Evolutionary conservation across 2,888 invertebrate species (phyloP).

Genomic region (Thymelicus acteon): DNA sequence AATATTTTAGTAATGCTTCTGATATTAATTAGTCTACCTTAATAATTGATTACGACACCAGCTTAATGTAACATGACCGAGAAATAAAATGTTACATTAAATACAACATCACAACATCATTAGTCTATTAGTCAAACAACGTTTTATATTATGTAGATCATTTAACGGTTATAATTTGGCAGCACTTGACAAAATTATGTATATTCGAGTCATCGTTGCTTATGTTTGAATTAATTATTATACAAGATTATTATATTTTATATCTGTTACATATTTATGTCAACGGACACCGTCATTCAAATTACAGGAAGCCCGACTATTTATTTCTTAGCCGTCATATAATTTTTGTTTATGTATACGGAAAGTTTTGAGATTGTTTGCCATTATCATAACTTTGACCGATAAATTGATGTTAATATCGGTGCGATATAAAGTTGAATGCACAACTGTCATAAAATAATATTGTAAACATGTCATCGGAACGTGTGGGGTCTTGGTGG

Average conservation of each 20-base stretch:
- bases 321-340: constrained; percentile 33
- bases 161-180: constrained; percentile 32
- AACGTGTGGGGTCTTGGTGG: constrained; percentile 32
- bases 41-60: constrained; percentile 4
- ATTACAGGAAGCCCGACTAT: constrained; percentile 34
- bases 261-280: constrained; percentile 35
- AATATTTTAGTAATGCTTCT: too few species aligned
- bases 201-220: constrained; percentile 24
- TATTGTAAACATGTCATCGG: constrained; percentile 28
- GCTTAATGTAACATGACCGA: constrained; percentile 15
- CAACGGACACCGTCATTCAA: constrained; percentile 16
- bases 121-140: constrained; percentile 9
- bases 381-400: constrained; percentile 31
- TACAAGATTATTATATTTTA: constrained; percentile 21
- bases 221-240: constrained; percentile 33
- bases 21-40: background rate
- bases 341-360: constrained; percentile 27
- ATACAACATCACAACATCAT: constrained; percentile 1
- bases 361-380: constrained; percentile 24
- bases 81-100: constrained; percentile 27
- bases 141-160: constrained; percentile 28
- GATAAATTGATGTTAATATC: constrained; percentile 30
- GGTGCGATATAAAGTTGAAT: constrained; percentile 6
- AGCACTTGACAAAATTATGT: constrained; percentile 27
- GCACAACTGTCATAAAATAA: constrained; percentile 10